These are phyloP conservation scores for Neomicropteryx cornuta DNA, from an alignment of 1,140 invertebrate genomes.

Conservation along the genomic window DNA sequence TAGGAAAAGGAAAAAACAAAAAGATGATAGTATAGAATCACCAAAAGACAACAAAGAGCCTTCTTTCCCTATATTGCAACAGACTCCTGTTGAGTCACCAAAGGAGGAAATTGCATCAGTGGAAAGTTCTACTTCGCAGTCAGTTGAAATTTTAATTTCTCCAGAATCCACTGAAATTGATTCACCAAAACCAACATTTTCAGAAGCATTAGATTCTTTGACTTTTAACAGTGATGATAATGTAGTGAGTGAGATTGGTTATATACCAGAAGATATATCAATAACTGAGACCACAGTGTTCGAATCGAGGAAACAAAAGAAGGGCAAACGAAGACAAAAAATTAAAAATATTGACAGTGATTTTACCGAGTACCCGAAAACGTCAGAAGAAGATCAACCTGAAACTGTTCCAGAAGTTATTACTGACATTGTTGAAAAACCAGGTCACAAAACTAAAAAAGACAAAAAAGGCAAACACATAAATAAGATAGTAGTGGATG, in stretches of 20 bases:
- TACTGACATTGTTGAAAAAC: conserved; percentile 21
- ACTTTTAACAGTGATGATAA: conserved; percentile 30
- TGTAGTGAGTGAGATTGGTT: conserved; percentile 34
- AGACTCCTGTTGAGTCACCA: no score
- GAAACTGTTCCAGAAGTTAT: conserved; percentile 22
- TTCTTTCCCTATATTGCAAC: no score
- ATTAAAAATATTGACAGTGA: conserved; percentile 28
- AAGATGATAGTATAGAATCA: no score
- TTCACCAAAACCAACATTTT: conserved; percentile 38
- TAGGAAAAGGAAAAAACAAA: conserved; percentile 41
- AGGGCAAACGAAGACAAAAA: conserved; percentile 44
- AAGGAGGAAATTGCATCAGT: conserved; percentile 24
- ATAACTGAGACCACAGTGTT: conserved; percentile 39
- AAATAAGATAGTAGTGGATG: conserved; percentile 58
- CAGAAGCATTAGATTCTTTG: conserved; percentile 33
- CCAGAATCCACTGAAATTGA: conserved; percentile 33
- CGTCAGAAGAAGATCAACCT: no score
- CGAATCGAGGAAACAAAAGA: conserved; percentile 28
- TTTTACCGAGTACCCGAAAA: conserved; percentile 26
- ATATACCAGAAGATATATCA: conserved; percentile 44
- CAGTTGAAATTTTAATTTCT: conserved; percentile 44
- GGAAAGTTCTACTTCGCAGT: conserved; percentile 47
- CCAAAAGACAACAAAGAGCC: no score
- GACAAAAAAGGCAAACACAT: conserved; percentile 54
- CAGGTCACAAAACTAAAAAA: conserved; percentile 34